A percentile compares a stretch with the other conserved stretches of the same genome.
Evolutionary conservation across 2,888 invertebrate genomes (phyloP).

Genomic region (Eupeodes luniger): DNA sequence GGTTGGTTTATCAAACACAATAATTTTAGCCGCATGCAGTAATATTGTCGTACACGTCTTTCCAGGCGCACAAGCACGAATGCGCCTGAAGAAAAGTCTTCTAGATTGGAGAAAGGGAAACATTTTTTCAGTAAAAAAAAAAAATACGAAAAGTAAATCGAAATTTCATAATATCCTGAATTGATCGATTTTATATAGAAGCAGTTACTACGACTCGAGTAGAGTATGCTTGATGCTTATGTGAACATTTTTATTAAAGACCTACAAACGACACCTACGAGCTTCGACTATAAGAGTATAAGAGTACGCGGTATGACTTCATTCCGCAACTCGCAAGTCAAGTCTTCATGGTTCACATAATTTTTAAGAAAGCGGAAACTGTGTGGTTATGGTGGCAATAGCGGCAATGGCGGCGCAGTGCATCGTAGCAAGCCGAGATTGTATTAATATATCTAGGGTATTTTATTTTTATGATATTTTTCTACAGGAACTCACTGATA

Average conservation of each 20-base stretch:
- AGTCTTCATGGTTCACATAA: constrained; percentile 19
- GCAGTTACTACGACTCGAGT: constrained; percentile 23
- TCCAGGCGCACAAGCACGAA: constrained; percentile 52
- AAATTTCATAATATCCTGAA: constrained; percentile 69
- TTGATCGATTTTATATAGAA: constrained; percentile 70
- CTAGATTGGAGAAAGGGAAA: neutral
- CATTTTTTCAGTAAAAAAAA: neutral
- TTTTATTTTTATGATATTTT: too few relatives aligned
- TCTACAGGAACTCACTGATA: too few relatives aligned
- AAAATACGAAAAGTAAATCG: constrained; percentile 51
- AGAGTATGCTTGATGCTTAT: constrained; percentile 51
- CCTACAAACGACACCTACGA: constrained; percentile 14
- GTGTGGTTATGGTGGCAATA: neutral
- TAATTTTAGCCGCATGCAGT: constrained; percentile 62
- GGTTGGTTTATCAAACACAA: constrained; percentile 63
- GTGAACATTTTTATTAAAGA: constrained; percentile 46
- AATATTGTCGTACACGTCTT: constrained; percentile 58
- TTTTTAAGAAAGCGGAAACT: neutral
- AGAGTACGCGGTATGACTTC: neutral
- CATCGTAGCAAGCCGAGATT: too few relatives aligned
- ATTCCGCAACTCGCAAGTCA: neutral
- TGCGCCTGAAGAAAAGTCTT: constrained; percentile 38
- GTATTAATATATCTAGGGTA: too few relatives aligned
- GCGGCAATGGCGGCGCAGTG: neutral
- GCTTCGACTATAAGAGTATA: neutral